Percentiles rank a stretch among this genome's conserved stretches.
These are phyloP conservation scores for Drosophila erecta DNA, from an alignment of 1,140 invertebrate genomes.

Conservation along the genomic window DNA sequence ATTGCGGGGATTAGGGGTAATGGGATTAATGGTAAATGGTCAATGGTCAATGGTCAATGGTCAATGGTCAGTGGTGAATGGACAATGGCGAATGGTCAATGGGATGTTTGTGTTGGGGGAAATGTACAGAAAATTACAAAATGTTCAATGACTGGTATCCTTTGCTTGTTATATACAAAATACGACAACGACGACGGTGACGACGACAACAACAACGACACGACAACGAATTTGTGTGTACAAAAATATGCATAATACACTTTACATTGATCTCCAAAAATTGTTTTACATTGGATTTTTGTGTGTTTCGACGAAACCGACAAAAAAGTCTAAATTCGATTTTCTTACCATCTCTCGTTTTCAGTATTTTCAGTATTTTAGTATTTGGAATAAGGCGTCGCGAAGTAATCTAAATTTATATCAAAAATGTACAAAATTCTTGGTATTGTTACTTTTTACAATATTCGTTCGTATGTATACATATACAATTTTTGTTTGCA, in stretches of 20 bases:
- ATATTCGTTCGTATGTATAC: conserved; percentile 46
- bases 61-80: neutral
- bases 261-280: conserved; percentile 51
- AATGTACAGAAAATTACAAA: conserved; percentile 64
- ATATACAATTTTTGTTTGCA: conserved; percentile 63
- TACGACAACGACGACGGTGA: conserved; percentile 31
- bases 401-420: conserved; percentile 68
- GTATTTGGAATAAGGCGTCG: conserved; percentile 69
- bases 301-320: conserved; percentile 61
- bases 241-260: conserved; percentile 59
- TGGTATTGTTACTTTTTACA: conserved; percentile 66
- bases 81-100: neutral
- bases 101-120: conserved; percentile 9
- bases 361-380: conserved; percentile 33
- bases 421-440: conserved; percentile 72
- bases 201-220: conserved; percentile 36
- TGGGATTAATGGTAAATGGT: neutral
- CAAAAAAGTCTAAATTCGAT: conserved; percentile 69
- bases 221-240: conserved; percentile 39
- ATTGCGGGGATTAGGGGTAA: neutral
- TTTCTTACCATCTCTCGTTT: conserved; percentile 51
- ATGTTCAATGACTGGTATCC: conserved; percentile 54
- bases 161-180: conserved; percentile 62
- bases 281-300: conserved; percentile 43
- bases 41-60: neutral